Evolutionary conservation across 1,140 invertebrate genomes (phyloP), one percentile per base, ranked within the genome.

Genomic region (Caerostris darwini): DNA sequence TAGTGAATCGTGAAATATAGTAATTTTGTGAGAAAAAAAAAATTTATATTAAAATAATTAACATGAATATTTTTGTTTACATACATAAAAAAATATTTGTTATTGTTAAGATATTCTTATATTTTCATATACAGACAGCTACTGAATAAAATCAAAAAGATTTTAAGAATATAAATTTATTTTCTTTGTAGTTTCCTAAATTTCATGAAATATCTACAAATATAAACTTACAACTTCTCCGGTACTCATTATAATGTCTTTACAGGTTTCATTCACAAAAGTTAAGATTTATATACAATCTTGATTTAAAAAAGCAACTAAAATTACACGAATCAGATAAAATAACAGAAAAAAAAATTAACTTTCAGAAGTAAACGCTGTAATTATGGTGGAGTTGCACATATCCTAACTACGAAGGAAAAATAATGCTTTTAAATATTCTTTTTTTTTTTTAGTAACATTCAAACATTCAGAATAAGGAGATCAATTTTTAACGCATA

Each of bases 281-380:
- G 14, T 54, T 53, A 7, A 87, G 19, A 87, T 58, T 88, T 61
- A 81, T 87, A 56, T 5, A 71, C 34, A 94, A 77, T 19, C 56
- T 77, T 64, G 50, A 88, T 81, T 88, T 34, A 81, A 88, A 54
- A 88, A 93, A 14, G 19, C 69, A 91, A 88, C 58, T 85, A 83
- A 94, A 93, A 94, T 88, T 94, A 94, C 92, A 94, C 92, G 92
- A 89, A 94, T 88, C 85, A 91, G 90, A 82, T 91, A 87, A 93
- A 93, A 93, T 59, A 87, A 87, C 53, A 94, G 77, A 82, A 86
- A 93, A 94, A 61, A 92, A 92, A 89, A 89, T 53, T 53, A 53
- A 89, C 4, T 71, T 87, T 87, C 19, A 71, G 71, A 87, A 86
- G 64, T 56, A 87, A 71, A 86, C 83, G 82, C 91, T 86, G 67